Evolutionary conservation across 2,888 invertebrate genomes (phyloP).

Genomic region (Sturmia bella): DNA sequence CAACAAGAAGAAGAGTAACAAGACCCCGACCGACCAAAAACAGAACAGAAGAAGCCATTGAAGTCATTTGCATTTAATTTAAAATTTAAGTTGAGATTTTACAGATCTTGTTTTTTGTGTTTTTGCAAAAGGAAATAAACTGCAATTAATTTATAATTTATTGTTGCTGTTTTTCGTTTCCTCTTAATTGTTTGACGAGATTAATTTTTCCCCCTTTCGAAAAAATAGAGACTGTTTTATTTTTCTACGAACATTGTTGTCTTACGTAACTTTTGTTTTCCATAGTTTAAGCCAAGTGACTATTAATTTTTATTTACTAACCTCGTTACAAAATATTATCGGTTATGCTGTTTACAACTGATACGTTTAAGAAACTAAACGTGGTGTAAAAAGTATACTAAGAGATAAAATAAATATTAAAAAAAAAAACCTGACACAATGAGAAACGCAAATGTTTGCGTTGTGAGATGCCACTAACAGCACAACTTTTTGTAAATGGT

Average conservation of each 20-base stretch:
- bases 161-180: constrained; percentile 23
- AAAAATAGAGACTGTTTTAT: not conserved
- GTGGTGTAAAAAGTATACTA: constrained; percentile 11
- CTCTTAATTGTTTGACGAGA: constrained; percentile 37
- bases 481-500: not conserved
- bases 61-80: constrained; percentile 62
- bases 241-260: not conserved
- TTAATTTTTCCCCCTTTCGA: not conserved
- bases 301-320: constrained; percentile 61
- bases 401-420: constrained; percentile 29
- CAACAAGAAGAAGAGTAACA: constrained; percentile 1
- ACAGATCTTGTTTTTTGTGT: constrained; percentile 33
- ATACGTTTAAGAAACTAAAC: constrained; percentile 38
- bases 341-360: constrained; percentile 49
- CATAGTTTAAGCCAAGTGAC: constrained; percentile 35
- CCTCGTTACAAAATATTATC: constrained; percentile 62
- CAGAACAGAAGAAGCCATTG: constrained; percentile 48
- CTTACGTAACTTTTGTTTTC: constrained; percentile 66
- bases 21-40: constrained; percentile 15
- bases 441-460: constrained; percentile 26
- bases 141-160: constrained; percentile 55
- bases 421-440: constrained; percentile 43
- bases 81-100: constrained; percentile 53
- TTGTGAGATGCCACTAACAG: not conserved
- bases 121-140: constrained; percentile 52